These are phyloP conservation scores for Drosophila yakuba DNA, from an alignment of 1,140 invertebrate genomes.

Conservation along the genomic window DNA sequence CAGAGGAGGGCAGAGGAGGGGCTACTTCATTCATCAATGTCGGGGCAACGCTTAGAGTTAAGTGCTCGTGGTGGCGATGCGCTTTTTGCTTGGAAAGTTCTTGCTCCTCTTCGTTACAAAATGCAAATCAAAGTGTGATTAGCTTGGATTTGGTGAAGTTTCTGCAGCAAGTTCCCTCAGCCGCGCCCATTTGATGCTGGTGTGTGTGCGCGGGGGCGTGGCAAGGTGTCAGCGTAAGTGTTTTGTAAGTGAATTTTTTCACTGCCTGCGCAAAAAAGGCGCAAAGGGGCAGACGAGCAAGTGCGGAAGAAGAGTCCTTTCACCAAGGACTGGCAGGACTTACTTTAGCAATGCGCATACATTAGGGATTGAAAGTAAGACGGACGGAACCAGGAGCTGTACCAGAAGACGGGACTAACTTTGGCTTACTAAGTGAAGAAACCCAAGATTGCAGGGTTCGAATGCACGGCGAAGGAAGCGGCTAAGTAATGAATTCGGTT, in stretches of 20 bases:
- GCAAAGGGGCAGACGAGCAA: slow-evolving; percentile 33
- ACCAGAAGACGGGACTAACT: slow-evolving; percentile 23
- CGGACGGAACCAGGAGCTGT: not conserved
- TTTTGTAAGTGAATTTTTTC: slow-evolving; percentile 78
- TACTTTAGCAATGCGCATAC: slow-evolving; percentile 59
- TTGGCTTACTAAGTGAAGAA: slow-evolving; percentile 37
- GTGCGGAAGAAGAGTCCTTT: not conserved
- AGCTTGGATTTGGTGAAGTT: slow-evolving; percentile 80
- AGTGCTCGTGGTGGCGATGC: slow-evolving; percentile 65
- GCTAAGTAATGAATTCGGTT: slow-evolving; percentile 41
- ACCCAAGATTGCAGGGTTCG: slow-evolving; percentile 10
- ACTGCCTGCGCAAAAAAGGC: slow-evolving; percentile 32
- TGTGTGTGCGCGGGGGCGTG: slow-evolving; percentile 34
- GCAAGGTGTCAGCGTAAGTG: slow-evolving; percentile 70
- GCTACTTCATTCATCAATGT: slow-evolving; percentile 77
- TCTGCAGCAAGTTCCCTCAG: slow-evolving; percentile 72
- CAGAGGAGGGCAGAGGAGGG: not conserved
- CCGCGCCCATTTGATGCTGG: not conserved
- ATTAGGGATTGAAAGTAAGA: slow-evolving; percentile 30
- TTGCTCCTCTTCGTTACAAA: slow-evolving; percentile 60
- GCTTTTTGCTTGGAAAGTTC: slow-evolving; percentile 62
- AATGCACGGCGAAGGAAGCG: slow-evolving; percentile 21
- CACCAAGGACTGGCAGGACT: slow-evolving; percentile 35
- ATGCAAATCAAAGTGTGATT: slow-evolving; percentile 83
- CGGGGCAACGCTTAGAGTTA: slow-evolving; percentile 68